These are phyloP conservation scores for Microcebus murinus DNA, from an alignment of 2,113 vertebrate genomes.

Conservation along the genomic window DNA sequence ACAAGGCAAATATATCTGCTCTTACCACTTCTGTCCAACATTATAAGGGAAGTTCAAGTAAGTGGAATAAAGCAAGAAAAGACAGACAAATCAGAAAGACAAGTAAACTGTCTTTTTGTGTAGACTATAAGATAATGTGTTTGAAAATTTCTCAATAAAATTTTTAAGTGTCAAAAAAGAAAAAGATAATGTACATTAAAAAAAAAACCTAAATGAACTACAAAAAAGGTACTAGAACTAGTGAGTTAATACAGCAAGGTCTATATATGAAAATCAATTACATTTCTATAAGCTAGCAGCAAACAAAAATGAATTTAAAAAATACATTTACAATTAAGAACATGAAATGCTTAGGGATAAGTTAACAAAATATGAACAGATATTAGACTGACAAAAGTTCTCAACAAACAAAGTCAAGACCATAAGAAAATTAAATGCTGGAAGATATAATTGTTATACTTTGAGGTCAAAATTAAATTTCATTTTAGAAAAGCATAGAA, in stretches of 20 bases:
- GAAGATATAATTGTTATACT: neutral
- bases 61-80: neutral
- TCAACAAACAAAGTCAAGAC: constrained; percentile 19
- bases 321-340: neutral
- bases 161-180: too few relatives aligned
- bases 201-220: neutral
- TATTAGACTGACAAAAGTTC: neutral
- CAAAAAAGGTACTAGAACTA: neutral
- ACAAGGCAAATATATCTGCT: neutral
- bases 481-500: neutral
- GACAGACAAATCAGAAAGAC: neutral
- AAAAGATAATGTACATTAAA: neutral
- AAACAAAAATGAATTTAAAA: neutral
- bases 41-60: neutral
- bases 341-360: neutral
- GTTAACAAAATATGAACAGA: neutral
- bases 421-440: neutral
- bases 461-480: neutral
- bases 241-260: neutral
- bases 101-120: neutral
- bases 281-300: neutral
- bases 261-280: neutral
- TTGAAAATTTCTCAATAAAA: too few relatives aligned
- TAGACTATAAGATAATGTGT: neutral
- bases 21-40: neutral